A percentile compares a stretch with the other conserved stretches of the same genome.
Evolutionary conservation across 2,797 vertebrate species (phyloP).

Genomic region (Phrynocephalus vlangalii): DNA sequence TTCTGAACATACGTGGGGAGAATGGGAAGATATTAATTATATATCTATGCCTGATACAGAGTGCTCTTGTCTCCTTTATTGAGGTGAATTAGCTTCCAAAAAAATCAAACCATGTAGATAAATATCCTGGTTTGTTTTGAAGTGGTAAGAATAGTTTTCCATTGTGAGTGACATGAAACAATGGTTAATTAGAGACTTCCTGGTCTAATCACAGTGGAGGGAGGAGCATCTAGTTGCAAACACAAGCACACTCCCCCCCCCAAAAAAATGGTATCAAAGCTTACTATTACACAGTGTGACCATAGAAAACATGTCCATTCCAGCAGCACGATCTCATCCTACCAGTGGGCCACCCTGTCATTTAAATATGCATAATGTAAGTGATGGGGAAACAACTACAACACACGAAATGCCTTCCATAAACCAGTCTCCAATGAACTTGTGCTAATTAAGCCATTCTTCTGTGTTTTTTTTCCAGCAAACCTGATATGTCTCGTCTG

Average conservation of each 20-base stretch:
- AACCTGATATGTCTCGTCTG: conserved; percentile 97
- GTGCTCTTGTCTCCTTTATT: too few relatives aligned
- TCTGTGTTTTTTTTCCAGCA: conserved; percentile 82
- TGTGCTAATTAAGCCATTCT: conserved; percentile 46
- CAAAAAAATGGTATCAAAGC: not conserved
- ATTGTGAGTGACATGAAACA: not conserved
- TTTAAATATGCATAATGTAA: not conserved
- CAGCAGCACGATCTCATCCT: not conserved
- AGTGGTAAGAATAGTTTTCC: not conserved
- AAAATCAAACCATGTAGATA: not conserved
- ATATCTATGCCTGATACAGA: too few relatives aligned
- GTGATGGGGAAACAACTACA: not conserved
- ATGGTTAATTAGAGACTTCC: not conserved
- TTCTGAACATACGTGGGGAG: too few relatives aligned
- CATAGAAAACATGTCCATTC: not conserved
- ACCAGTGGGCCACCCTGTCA: not conserved
- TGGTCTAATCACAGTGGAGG: not conserved
- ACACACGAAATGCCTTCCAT: not conserved
- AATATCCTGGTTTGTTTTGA: not conserved
- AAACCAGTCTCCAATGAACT: not conserved
- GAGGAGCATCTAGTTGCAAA: not conserved
- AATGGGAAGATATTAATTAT: too few relatives aligned
- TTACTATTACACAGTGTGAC: not conserved
- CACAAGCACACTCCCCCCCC: not conserved
- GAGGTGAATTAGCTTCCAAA: not conserved